Percentiles rank a stretch among this genome's conserved stretches.
Conservation (phyloP, 1,140 invertebrate genomes). For the Caerostris darwini region DNA sequence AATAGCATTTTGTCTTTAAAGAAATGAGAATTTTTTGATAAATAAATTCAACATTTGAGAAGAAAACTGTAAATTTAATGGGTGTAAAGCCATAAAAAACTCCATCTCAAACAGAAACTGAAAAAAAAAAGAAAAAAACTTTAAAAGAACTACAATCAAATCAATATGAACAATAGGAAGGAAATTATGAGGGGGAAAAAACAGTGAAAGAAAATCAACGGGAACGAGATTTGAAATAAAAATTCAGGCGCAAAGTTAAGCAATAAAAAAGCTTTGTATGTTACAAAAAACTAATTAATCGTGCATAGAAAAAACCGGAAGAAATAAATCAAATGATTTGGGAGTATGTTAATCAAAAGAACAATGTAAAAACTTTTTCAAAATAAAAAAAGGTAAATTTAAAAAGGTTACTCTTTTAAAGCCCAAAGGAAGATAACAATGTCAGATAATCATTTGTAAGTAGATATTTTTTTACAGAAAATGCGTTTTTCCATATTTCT, state of each 20-base stretch:
- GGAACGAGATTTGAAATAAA: slow-evolving; percentile 20
- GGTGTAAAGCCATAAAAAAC: background rate
- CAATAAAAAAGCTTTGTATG: slow-evolving; percentile 42
- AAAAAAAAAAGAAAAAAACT: background rate
- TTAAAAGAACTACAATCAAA: slow-evolving; percentile 29
- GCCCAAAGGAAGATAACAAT: slow-evolving; percentile 46
- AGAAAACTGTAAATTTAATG: background rate
- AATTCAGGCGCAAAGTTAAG: background rate
- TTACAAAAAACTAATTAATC: slow-evolving; percentile 59
- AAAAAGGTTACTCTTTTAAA: slow-evolving; percentile 44
- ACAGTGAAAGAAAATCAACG: slow-evolving; percentile 8
- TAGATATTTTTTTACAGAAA: slow-evolving; percentile 31
- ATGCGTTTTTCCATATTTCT: slow-evolving; percentile 21
- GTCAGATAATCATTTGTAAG: slow-evolving; percentile 47
- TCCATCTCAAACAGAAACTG: background rate
- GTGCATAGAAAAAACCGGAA: slow-evolving; percentile 38
- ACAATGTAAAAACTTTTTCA: slow-evolving; percentile 44
- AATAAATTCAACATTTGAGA: background rate
- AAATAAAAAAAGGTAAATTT: slow-evolving; percentile 26
- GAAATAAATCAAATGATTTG: slow-evolving; percentile 64
- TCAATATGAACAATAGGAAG: slow-evolving; percentile 34
- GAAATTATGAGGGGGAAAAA: slow-evolving; percentile 38
- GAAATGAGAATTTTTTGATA: background rate
- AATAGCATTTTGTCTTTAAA: background rate
- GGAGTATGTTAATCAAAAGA: slow-evolving; percentile 56